Base-by-base conservation (phyloP, 2,113 vertebrate species). In the Serilophus lunatus region DNA sequence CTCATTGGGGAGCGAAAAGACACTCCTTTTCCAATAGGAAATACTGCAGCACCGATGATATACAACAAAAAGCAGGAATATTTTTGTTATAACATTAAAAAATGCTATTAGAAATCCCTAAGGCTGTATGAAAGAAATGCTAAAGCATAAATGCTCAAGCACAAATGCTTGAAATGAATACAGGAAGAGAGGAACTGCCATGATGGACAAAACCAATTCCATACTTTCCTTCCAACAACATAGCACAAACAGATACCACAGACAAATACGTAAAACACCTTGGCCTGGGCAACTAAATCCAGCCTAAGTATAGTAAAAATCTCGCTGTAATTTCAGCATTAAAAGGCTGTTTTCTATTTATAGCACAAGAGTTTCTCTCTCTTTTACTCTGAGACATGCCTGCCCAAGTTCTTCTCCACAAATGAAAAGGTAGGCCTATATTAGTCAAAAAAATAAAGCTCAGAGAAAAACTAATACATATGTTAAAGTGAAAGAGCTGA, bases 341-440 rank as follows among this genome's bases (percentile, higher is more conserved):
- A 47, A 72, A 87, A 57, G 28, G 17, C 12, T 72, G 36, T 17
- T 25, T 85, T 84, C 20, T 33, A 45, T 47, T 64, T 68, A 64
- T 89, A 76, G 35, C 61, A 45, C n/a, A 71, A 51, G 13, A 75
- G 5, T 26, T 53, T 86, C 7, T 56, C 9, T 45, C 13, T 45
- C 18, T 72, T 64, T 66, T 28, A 61, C 36, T 24, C 53, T 25
- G 26, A 91, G 40, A 5, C 0, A 7, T 18, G 22, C 13, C 42
- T 65, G 26, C 17, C 16, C 0, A 0, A 9, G 5, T 53, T 57
- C 24, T 90, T 76, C 51, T 83, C 47, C 36, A 33, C 8, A 88
- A 90, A 68, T 12, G 12, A 86, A 83, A 63, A 13, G 28, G 29
- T 51, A 20, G 10, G 13, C 17, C 23, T 61, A 5, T 16, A 42